Percentiles rank a stretch among this genome's conserved stretches.
Evolutionary conservation across 1,140 invertebrate species (phyloP).

Genomic region (Hyphantria cunea): DNA sequence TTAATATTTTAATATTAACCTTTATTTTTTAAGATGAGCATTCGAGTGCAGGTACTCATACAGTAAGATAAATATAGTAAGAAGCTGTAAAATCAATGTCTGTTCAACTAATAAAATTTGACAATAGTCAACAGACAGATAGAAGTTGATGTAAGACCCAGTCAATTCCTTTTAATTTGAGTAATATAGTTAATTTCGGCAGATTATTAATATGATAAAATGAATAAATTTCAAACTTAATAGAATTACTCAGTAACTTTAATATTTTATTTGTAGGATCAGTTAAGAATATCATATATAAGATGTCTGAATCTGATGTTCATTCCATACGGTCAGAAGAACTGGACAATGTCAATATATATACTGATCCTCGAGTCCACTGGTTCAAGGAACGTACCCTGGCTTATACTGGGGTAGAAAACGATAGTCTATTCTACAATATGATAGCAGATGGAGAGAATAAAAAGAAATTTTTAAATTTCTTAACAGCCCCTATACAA

Average conservation of each 20-base stretch:
- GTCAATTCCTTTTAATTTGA: too few species aligned
- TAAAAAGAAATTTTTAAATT: slow-evolving; percentile 50
- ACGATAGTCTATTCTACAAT: slow-evolving; percentile 68
- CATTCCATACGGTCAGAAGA: slow-evolving; percentile 25
- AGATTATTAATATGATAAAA: too few species aligned
- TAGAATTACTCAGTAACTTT: background rate
- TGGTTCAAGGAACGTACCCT: slow-evolving; percentile 69
- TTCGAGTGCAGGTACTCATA: too few species aligned
- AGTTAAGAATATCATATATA: background rate
- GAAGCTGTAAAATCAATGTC: too few species aligned
- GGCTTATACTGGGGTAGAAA: slow-evolving; percentile 56
- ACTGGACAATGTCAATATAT: slow-evolving; percentile 41
- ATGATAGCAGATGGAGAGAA: slow-evolving; percentile 58
- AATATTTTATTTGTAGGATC: background rate
- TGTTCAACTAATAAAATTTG: too few species aligned
- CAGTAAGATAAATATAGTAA: too few species aligned
- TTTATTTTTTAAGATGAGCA: too few species aligned
- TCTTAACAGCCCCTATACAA: slow-evolving; percentile 49
- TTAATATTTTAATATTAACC: too few species aligned
- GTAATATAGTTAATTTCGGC: too few species aligned
- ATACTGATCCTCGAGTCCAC: slow-evolving; percentile 53
- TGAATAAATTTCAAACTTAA: too few species aligned
- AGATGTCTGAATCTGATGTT: slow-evolving; percentile 25
- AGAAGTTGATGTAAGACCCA: too few species aligned
- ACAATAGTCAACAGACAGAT: too few species aligned